Evolutionary conservation across 2,888 invertebrate species (phyloP), one percentile per base, ranked within the genome.

Genomic region (Lysandra bellargus): DNA sequence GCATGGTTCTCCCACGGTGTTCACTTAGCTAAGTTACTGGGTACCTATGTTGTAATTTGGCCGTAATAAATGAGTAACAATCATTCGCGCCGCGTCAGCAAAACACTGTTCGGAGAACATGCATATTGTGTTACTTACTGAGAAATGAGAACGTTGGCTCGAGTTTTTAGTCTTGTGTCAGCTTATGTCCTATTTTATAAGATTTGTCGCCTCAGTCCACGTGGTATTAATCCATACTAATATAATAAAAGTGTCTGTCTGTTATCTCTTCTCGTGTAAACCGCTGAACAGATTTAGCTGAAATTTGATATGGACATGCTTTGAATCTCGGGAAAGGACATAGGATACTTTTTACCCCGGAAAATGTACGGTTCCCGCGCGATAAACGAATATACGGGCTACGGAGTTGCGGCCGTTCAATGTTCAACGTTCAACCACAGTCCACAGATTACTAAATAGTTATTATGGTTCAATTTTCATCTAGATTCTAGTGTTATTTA

Each of bases 41-140:
- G 12, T 30, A 30, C 9, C 14, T 14, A 69, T 33, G 33, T 69
- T 14, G 69, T 69, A 57, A 57, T 57, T 57, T 57, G 57, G 69
- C 33, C 33, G 69, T 69, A 69, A 69, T 33, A 69, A 33, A 69
- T 69, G 33, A 69, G 23, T 69, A 69, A 69, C 33, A 69, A 69
- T 69, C 2, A 37, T 64, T 69, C 69, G 14, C 17, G 33, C 5
- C 33, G 69, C 4, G 69, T 69, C 69, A 69, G 69, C 69, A 1
- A 33, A 69, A 33, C 6, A 33, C 33, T 12, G 69, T 14, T 69
- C 69, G 33, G 33, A 69, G 33, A 33, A 69, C 23, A 69, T 69
- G 69, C 17, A 69, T 69, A 69, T 69, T 69, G 69, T 37, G 5
- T 69, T 69, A 14, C 69, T 69, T 69, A 69, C 69, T 5, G 69